Conservation (phyloP, 2,113 vertebrate species). For the Rhea pennata region DNA sequence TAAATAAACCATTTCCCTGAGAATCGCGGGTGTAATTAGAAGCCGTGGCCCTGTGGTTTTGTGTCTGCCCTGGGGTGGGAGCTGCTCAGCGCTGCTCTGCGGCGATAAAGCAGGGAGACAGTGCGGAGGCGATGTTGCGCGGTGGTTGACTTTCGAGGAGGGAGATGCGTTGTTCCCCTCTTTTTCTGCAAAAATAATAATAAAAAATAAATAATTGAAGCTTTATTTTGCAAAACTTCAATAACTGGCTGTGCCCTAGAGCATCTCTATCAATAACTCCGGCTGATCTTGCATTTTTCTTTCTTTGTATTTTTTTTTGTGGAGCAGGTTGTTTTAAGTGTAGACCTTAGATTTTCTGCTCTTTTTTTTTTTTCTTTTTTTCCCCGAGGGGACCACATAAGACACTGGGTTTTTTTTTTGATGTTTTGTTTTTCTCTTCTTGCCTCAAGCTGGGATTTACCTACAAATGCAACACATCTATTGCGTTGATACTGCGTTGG, state of each 20-base stretch:
- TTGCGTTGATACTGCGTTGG: fast-evolving
- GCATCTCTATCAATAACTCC: neutral
- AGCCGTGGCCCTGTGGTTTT: constrained; percentile 48
- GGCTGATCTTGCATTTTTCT: constrained; percentile 27
- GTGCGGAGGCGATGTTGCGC: constrained; percentile 19
- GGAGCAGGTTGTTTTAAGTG: neutral
- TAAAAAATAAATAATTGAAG: constrained; percentile 48
- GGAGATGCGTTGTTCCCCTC: neutral
- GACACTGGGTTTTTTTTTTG: neutral
- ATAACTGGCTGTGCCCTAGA: neutral
- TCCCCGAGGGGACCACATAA: too few species aligned
- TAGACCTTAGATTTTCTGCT: neutral
- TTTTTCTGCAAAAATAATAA: neutral
- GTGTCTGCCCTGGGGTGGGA: constrained; percentile 60
- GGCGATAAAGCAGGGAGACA: constrained; percentile 47
- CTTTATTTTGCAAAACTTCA: constrained; percentile 36
- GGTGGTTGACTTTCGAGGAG: constrained; percentile 23
- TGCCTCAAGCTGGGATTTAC: neutral
- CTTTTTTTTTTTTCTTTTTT: neutral
- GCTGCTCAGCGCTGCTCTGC: constrained; percentile 8
- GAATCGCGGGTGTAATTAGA: constrained; percentile 67
- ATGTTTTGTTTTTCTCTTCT: neutral
- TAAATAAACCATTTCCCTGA: constrained; percentile 71
- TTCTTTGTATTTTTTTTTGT: neutral
- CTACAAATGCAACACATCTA: neutral